phyloP scores from a whole-genome alignment of 2,113 vertebrate genomes.

The Bagarius yarrelli region DNA sequence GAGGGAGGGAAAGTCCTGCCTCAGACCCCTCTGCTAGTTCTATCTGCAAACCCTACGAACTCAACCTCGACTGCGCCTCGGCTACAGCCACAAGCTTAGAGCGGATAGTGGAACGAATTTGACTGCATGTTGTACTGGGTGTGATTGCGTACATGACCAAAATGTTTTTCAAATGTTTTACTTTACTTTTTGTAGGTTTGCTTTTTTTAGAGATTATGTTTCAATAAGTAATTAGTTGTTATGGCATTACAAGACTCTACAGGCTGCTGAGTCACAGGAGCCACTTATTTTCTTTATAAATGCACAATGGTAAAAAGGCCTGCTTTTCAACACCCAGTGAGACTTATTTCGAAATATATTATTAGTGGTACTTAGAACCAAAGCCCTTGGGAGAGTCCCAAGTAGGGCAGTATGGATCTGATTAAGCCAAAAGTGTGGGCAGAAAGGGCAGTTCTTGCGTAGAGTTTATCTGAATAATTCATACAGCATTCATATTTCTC shows the following conservation, averaged over 20 bases:
- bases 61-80: too few relatives aligned
- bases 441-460: slow-evolving; percentile 35
- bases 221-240: neutral
- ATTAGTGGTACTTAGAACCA: slow-evolving; percentile 64
- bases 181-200: neutral
- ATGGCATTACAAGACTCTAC: slow-evolving; percentile 1
- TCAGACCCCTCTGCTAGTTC: too few relatives aligned
- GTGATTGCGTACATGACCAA: too few relatives aligned
- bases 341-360: slow-evolving; percentile 64
- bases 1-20: too few relatives aligned
- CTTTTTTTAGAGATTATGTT: neutral
- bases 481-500: slow-evolving; percentile 30
- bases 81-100: too few relatives aligned
- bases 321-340: slow-evolving; percentile 63
- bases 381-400: slow-evolving; percentile 61
- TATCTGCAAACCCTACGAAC: too few relatives aligned
- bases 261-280: slow-evolving; percentile 27
- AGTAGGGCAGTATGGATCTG: slow-evolving; percentile 59
- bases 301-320: slow-evolving; percentile 53
- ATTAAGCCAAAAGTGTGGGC: slow-evolving; percentile 54
- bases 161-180: neutral
- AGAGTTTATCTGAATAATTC: slow-evolving; percentile 28
- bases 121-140: too few relatives aligned
- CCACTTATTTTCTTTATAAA: slow-evolving; percentile 55
- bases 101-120: too few relatives aligned